These are phyloP conservation scores for Bactericera cockerelli DNA, from an alignment of 1,140 invertebrate genomes.

Conservation along the genomic window DNA sequence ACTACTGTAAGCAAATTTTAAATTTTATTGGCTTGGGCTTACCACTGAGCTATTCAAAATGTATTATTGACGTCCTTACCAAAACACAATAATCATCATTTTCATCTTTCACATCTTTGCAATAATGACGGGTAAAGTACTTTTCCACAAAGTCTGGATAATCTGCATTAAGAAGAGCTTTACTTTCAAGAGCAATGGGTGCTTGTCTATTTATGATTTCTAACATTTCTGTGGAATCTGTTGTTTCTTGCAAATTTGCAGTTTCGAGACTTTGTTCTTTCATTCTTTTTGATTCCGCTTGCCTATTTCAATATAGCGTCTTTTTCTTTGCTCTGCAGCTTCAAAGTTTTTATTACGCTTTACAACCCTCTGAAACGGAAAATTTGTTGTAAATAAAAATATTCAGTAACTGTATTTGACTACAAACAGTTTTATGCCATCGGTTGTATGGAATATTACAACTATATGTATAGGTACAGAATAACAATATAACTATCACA, in stretches of 20 bases:
- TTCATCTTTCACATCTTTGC: not conserved
- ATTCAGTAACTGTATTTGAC: too few relatives aligned
- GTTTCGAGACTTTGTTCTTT: not conserved
- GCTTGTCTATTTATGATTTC: too few relatives aligned
- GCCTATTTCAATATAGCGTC: not conserved
- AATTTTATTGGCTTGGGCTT: too few relatives aligned
- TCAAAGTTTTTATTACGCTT: not conserved
- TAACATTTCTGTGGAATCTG: not conserved
- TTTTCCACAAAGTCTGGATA: conserved; percentile 4
- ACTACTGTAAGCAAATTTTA: too few relatives aligned
- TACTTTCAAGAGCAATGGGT: conserved; percentile 1
- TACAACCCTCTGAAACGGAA: not conserved
- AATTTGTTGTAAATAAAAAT: not conserved
- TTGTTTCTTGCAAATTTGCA: not conserved
- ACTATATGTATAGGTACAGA: too few relatives aligned
- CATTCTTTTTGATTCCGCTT: not conserved
- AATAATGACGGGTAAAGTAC: not conserved
- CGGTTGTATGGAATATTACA: too few relatives aligned
- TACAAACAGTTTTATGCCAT: too few relatives aligned
- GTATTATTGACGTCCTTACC: not conserved
- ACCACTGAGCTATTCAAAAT: too few relatives aligned
- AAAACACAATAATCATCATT: not conserved
- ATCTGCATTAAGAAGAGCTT: not conserved
- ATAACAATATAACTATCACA: too few relatives aligned
- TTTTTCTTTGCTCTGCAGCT: not conserved